Evolutionary conservation across 2,888 invertebrate genomes (phyloP).

Genomic region (Galerucella pusilla): DNA sequence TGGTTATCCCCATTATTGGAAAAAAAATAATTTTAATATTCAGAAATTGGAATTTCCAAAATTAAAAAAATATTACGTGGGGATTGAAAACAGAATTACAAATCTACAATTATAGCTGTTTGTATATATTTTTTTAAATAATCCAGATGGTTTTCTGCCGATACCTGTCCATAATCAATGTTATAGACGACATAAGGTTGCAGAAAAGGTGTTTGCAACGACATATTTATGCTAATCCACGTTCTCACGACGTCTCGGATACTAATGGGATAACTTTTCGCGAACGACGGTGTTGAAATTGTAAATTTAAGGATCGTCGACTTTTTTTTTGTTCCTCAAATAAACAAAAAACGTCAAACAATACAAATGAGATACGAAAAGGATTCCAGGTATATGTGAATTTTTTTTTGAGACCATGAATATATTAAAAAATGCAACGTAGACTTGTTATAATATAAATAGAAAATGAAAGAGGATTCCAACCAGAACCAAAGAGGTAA

Average conservation of each 20-base stretch:
- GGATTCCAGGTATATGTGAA: conserved; percentile 42
- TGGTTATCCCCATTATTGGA: no score
- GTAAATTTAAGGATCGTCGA: conserved; percentile 40
- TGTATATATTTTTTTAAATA: neutral
- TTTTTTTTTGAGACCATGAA: conserved; percentile 29
- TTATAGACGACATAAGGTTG: conserved; percentile 43
- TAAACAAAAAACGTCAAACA: conserved; percentile 26
- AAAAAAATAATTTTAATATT: no score
- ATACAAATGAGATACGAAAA: conserved; percentile 28
- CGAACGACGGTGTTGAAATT: conserved; percentile 45
- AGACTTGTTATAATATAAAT: neutral
- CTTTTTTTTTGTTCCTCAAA: conserved; percentile 26
- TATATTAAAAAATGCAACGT: neutral
- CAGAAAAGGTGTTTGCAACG: conserved; percentile 50
- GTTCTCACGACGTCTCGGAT: conserved; percentile 50
- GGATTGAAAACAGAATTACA: no score
- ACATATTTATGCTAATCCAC: conserved; percentile 52
- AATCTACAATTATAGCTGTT: neutral
- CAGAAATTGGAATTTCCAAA: no score
- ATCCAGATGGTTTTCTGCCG: conserved; percentile 22
- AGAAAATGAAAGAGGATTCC: no score
- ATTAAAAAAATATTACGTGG: no score
- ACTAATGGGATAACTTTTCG: conserved; percentile 53
- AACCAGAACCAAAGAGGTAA: no score
- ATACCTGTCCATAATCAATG: conserved; percentile 40